Base-by-base conservation (phyloP, 1,140 invertebrate species). In the Drosophila nannoptera region DNA sequence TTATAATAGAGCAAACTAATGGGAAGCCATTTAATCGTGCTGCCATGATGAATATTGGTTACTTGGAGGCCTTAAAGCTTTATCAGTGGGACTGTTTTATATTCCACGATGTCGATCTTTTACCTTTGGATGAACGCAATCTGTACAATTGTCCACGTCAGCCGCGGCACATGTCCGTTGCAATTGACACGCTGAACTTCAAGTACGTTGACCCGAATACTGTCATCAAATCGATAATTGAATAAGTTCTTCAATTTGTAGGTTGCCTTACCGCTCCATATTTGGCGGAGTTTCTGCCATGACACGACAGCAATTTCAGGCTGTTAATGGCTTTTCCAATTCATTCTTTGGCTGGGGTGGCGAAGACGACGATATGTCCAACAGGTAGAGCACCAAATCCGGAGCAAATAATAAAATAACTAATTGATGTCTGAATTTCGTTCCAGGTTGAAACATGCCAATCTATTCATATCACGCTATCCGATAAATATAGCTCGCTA, bases 31-130 rank as follows among this genome's bases (percentile, higher is more conserved):
- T 99, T 89, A 99, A 99, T 90, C 92, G 97, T 58, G 98, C 96
- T 1, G 95, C 96, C 91, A 91, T 99, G 48, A 96, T 99, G 94
- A 99, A 99, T 90, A 94, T 98, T n/a, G 98, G 97, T 6, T 98
- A 94, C 90, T 92, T 93, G 40, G 97, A 98, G 90, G 95, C 96
- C 2, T 89, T 94, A 70, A 95, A 96, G 87, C 90, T 93, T 40
- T 92, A 93, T 42, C 91, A 93, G 42, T 97, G 94, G 90, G 94
- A 96, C 81, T 99, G 97, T 90, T 98, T 97, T 90, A 94, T 98
- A 69, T 98, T 98, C 90, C 97, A 99, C 90, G 98, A 99, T 90
- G 96, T 99, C 22, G 97, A 99, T 90, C 92, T 98, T 49, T 90
- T 99, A 78, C 97, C 97, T 5, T 94, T 98, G 86, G 95, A 99